Evolutionary conservation across 2,888 invertebrate genomes (phyloP).

Genomic region (Unio pictorum): DNA sequence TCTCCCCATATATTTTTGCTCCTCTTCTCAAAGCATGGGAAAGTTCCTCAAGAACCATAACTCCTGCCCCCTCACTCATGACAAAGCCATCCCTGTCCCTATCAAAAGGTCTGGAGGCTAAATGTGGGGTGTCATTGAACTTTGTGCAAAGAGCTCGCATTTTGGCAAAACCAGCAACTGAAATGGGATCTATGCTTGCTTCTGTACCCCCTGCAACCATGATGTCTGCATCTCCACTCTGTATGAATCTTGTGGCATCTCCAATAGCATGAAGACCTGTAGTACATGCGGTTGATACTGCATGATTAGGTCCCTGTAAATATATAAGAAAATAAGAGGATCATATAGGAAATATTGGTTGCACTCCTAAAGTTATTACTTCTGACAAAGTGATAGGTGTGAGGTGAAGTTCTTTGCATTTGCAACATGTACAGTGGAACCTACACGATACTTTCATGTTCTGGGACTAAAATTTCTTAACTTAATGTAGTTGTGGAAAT

Average conservation of each 20-base stretch:
- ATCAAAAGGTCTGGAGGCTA: constrained; percentile 95
- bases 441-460: no score
- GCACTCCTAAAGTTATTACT: no score
- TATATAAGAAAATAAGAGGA: neutral
- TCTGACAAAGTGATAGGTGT: no score
- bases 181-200: constrained; percentile 88
- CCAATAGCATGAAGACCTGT: constrained; percentile 96
- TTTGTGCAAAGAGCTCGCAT: constrained; percentile 90
- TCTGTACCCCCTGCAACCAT: constrained; percentile 97
- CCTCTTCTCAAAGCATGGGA: constrained; percentile 85
- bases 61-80: constrained; percentile 90
- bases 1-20: constrained; percentile 90
- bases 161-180: constrained; percentile 91
- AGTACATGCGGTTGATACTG: constrained; percentile 92
- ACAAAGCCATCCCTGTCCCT: constrained; percentile 88
- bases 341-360: no score
- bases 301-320: constrained; percentile 69
- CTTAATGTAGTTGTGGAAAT: no score
- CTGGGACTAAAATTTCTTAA: no score
- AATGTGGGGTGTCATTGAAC: constrained; percentile 84
- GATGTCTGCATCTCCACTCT: constrained; percentile 77
- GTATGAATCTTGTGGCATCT: constrained; percentile 80
- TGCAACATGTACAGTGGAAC: no score
- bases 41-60: constrained; percentile 90
- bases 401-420: no score